Base-by-base conservation (phyloP, 2,888 invertebrate genomes). In the Thereva nobilitata region DNA sequence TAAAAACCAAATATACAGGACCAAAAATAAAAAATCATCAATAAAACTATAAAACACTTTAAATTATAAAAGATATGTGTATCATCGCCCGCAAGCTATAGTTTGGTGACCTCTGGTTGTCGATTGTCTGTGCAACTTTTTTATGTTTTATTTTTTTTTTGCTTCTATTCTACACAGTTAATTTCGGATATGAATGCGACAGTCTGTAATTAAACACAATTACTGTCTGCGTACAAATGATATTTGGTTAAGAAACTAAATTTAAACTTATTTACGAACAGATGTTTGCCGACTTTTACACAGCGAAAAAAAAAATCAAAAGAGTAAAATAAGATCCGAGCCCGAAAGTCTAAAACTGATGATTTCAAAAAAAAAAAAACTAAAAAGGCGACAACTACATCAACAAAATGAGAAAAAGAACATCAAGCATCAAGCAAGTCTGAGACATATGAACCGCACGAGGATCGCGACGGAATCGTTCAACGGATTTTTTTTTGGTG, bases 181-280 rank as follows among this genome's bases (percentile, higher is more conserved):
- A 50, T 50, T 50, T 50, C 35, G 50, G 50, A 50, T 9, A 50
- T 50, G 50, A 35, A 50, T 50, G 50, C 34, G 23, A 35, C 37
- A 12, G 5, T 53, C 35, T 57, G 45, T 44, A 45, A 57, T 57
- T 57, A 57, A 34, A 57, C 56, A 57, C 37, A 44, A 57, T 57
- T 57, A n/a, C 42, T 10, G 56, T 57, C 56, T 45, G 56, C 56
- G 56, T 44, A n/a, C 45, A 57, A 57, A 57, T 57, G 44, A 35
- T 35, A 57, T 57, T 57, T 34, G 9, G 38, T 5, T 57, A 57
- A 35, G 9, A 42, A 23, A 23, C 44, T 57, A 57, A 57, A 44
- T 57, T 57, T 57, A 57, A 44, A 57, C 42, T 57, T 44, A 57
- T 57, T n/a, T 57, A 44, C 44, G 40, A 35, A 45, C 44, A 57